A percentile compares a stretch with the other conserved stretches of the same genome.
These are phyloP conservation scores for Barnardius zonarius DNA, from an alignment of 2,113 vertebrate genomes.

Conservation along the genomic window DNA sequence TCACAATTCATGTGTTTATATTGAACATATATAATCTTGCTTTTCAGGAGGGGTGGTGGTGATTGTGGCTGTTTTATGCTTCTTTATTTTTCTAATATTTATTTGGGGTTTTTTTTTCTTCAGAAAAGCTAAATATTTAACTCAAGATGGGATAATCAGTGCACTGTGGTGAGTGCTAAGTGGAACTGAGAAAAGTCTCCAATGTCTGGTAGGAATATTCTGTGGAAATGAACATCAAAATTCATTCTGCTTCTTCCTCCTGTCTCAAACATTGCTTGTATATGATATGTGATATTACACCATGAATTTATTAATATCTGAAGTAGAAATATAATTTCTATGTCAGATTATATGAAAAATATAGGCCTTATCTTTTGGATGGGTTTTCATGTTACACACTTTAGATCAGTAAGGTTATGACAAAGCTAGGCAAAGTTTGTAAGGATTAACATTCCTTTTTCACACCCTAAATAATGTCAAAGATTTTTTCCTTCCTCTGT, in stretches of 20 bases:
- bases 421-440: neutral
- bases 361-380: neutral
- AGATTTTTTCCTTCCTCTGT: neutral
- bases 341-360: neutral
- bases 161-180: neutral
- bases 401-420: neutral
- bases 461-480: neutral
- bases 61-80: neutral
- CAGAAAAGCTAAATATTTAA: neutral
- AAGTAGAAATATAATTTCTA: neutral
- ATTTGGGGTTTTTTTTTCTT: neutral
- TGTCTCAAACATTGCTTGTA: neutral
- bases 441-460: neutral
- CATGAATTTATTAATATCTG: neutral
- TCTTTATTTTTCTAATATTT: neutral
- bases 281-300: neutral
- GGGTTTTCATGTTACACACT: neutral
- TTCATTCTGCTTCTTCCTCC: neutral
- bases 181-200: neutral
- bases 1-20: neutral
- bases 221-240: neutral
- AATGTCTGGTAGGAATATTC: neutral
- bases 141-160: neutral
- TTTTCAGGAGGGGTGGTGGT: fast-evolving
- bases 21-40: fast-evolving